These are phyloP conservation scores for Arge pagana DNA, from an alignment of 2,888 invertebrate genomes.

Conservation along the genomic window DNA sequence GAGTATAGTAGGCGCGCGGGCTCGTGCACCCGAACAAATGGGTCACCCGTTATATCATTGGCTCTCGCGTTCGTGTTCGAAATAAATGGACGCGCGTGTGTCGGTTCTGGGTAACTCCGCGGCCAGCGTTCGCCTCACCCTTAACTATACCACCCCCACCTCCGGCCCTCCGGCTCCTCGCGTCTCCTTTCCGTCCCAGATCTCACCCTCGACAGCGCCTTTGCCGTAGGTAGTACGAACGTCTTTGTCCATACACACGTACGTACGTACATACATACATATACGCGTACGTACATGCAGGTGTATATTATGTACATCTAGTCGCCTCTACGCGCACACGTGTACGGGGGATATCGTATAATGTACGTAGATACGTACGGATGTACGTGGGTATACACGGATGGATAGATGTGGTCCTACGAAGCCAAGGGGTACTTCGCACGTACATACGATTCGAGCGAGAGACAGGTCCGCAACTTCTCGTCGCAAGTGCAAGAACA, in stretches of 20 bases:
- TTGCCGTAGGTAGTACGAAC: constrained; percentile 5
- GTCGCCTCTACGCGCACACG: constrained; percentile 14
- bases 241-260: constrained; percentile 7
- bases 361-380: constrained; percentile 25
- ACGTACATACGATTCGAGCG: constrained; percentile 9
- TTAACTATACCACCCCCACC: not conserved
- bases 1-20: no score
- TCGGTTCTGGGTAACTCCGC: constrained; percentile 43
- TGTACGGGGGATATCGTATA: not conserved
- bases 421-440: no score
- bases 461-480: constrained; percentile 19
- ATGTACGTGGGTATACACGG: constrained; percentile 29
- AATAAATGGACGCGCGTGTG: constrained; percentile 43
- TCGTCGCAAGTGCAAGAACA: constrained; percentile 44
- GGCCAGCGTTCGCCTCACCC: constrained; percentile 33
- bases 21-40: constrained; percentile 13
- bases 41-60: constrained; percentile 22
- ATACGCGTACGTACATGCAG: not conserved
- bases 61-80: constrained; percentile 36
- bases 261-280: not conserved
- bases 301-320: constrained; percentile 22
- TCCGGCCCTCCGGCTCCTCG: not conserved
- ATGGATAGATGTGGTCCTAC: no score
- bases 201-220: constrained; percentile 16
- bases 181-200: no score